These are phyloP conservation scores for Laticauda laticaudata DNA, from an alignment of 2,113 vertebrate genomes.

Conservation along the genomic window DNA sequence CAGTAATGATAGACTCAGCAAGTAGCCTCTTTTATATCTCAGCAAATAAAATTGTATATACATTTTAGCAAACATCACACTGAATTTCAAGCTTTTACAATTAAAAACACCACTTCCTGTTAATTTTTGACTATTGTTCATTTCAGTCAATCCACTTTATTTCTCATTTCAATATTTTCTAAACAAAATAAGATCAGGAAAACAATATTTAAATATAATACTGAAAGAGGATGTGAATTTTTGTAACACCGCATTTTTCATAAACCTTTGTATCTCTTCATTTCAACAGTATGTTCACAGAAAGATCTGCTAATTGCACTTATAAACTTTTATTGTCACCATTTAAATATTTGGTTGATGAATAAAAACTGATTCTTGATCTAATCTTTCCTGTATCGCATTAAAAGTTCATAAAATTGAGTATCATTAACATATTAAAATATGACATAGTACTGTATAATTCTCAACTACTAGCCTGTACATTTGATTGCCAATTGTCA, in stretches of 20 bases:
- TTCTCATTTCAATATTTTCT: not conserved
- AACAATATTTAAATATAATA: not conserved
- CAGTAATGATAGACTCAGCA: not conserved
- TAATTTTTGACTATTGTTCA: not conserved
- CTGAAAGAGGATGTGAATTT: not conserved
- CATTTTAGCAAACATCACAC: not conserved
- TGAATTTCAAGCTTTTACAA: conserved; percentile 22
- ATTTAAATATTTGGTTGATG: conserved; percentile 12
- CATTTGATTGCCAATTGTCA: not conserved
- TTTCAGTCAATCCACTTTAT: not conserved
- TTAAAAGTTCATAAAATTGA: not conserved
- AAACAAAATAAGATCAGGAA: not conserved
- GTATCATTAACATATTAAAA: not conserved
- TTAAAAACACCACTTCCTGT: not conserved
- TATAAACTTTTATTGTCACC: conserved; percentile 1
- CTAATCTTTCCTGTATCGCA: conserved; percentile 23
- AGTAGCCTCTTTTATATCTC: not conserved
- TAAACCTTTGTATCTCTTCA: conserved; percentile 8
- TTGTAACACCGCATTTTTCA: conserved; percentile 15
- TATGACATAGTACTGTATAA: not conserved
- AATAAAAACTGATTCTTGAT: conserved; percentile 38
- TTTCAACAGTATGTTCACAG: not conserved
- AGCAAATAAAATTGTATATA: not conserved
- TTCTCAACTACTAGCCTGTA: not conserved
- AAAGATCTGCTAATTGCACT: conserved; percentile 3